A percentile compares a stretch with the other conserved stretches of the same genome.
phyloP scores from a whole-genome alignment of 1,140 invertebrate genomes.

The Aphelinus atriplicis region DNA sequence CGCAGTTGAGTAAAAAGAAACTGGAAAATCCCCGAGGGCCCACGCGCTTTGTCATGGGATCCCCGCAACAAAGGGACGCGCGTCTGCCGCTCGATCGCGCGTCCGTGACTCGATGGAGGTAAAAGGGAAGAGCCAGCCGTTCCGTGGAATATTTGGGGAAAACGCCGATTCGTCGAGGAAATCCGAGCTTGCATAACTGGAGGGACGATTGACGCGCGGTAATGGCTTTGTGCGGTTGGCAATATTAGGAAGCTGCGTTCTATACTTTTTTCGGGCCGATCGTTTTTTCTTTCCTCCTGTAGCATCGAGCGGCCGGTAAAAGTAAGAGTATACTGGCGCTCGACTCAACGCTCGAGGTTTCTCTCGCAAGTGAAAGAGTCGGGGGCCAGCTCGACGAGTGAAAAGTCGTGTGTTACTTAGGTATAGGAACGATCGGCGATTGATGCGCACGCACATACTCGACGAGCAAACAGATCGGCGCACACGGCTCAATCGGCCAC shows the following conservation, averaged over 20 bases:
- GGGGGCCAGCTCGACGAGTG: neutral
- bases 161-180: too few species aligned
- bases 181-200: too few species aligned
- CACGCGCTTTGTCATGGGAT: too few species aligned
- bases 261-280: neutral
- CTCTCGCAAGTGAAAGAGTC: constrained; percentile 14
- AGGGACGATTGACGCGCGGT: too few species aligned
- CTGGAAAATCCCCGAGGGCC: constrained; percentile 26
- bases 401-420: neutral
- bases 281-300: neutral
- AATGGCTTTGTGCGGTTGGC: too few species aligned
- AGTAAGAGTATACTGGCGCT: constrained; percentile 17
- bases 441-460: neutral
- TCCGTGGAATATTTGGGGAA: constrained; percentile 15
- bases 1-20: constrained; percentile 1
- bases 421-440: neutral
- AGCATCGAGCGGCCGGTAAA: neutral
- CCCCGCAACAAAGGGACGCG: too few species aligned
- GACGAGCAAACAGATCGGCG: too few species aligned
- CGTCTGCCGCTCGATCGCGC: too few species aligned
- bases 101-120: neutral
- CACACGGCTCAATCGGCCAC: too few species aligned
- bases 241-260: too few species aligned
- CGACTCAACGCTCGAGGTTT: constrained; percentile 18
- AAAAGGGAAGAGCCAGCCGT: constrained; percentile 7